Base-by-base conservation (phyloP, 1,140 invertebrate species). In the Sesamia nonagrioides region DNA sequence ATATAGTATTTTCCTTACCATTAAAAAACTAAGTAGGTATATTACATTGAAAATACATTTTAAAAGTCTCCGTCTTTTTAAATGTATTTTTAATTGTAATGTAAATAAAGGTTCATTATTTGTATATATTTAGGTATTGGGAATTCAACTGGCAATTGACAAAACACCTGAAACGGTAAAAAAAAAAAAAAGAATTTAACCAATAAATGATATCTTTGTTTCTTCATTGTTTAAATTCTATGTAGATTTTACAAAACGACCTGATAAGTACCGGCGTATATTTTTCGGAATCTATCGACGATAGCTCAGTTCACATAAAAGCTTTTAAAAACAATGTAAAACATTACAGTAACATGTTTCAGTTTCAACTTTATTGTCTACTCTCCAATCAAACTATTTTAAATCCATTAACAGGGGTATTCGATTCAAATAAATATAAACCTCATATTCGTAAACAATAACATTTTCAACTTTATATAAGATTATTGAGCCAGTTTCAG, bases 401-500 rank as follows among this genome's bases (percentile, higher is more conserved):
- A 68, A 48, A 48, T 50, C n/a, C 50, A 17, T 54, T 71, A 71
- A 71, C 48, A 54, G 5, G 27, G 27, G 50, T 52, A 52, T 40
- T 71, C 11, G 2, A 48, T 69, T 17, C n/a, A 63, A 75, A 48
- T 75, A n/a, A 63, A 75, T 45, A 63, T n/a, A 50, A 75, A 75
- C 48, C 40, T 37, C 68, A 71, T 52, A 71, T 52, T 54, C 33
- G 15, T 71, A 71, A 71, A 71, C 48, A 37, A 71, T 48, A 17
- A 27, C 13, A 6, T 52, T 48, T 68, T 71, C 48, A 71, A 33
- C 37, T 18, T 17, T 54, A 69, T 69, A 15, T 68, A 48, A 54
- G 27, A 37, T 71, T 54, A 71, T 71, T 71, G 68, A 71, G 68
- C 68, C 68, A 71, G 68, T 71, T 71, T 71, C 68, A 33, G 68